Percentiles rank a stretch among this genome's conserved stretches.
These are phyloP conservation scores for Gerris buenoi DNA, from an alignment of 1,140 invertebrate genomes.

Conservation along the genomic window DNA sequence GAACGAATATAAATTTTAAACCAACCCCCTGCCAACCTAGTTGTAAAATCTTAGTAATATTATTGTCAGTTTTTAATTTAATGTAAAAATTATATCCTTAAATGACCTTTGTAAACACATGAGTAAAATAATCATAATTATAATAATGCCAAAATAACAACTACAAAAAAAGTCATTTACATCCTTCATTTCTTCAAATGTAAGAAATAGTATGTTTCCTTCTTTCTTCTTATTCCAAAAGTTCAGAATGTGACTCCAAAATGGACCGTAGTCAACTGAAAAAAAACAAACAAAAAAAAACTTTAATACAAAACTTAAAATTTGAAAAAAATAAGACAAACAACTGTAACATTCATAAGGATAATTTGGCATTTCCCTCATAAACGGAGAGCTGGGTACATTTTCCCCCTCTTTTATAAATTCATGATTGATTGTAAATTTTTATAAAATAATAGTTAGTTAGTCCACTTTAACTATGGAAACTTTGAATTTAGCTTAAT, in stretches of 20 bases:
- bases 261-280: slow-evolving; percentile 24
- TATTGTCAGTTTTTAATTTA: no score
- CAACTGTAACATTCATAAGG: background rate
- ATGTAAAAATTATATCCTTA: no score
- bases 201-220: slow-evolving; percentile 34
- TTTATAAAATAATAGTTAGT: background rate
- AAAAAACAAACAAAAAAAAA: slow-evolving; percentile 3
- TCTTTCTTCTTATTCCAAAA: slow-evolving; percentile 31
- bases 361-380: background rate
- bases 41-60: no score
- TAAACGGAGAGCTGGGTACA: background rate
- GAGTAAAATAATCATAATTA: no score
- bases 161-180: slow-evolving; percentile 11
- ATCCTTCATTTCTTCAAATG: slow-evolving; percentile 35
- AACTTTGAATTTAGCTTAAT: no score
- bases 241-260: slow-evolving; percentile 25
- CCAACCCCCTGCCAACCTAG: no score
- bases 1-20: no score
- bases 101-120: no score
- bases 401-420: background rate
- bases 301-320: background rate
- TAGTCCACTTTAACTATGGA: no score
- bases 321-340: background rate
- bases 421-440: background rate
- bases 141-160: background rate